Percentiles rank a stretch among this genome's conserved stretches.
Conservation (phyloP, 2,888 invertebrate genomes). For the Protula sp. region DNA sequence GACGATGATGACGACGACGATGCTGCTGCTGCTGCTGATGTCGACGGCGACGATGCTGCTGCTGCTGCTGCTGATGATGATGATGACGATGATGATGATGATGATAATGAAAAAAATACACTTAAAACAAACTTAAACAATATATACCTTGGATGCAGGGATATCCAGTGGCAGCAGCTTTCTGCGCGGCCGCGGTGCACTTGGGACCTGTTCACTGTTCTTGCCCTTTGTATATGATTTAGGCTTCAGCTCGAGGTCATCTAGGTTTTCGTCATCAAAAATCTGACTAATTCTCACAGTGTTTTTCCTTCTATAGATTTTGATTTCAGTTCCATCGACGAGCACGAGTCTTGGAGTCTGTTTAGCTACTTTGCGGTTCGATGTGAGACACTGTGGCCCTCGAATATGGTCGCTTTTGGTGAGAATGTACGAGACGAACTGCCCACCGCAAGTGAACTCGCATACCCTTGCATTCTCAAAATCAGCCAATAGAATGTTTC, state of each 20-base stretch:
- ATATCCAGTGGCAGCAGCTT: too few species aligned
- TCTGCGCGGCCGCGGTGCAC: too few species aligned
- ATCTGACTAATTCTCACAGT: too few species aligned
- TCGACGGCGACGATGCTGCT: background rate
- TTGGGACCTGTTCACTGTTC: too few species aligned
- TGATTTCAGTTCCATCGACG: constrained; percentile 16
- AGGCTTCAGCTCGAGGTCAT: too few species aligned
- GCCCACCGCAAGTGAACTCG: constrained; percentile 11
- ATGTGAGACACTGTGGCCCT: constrained; percentile 13
- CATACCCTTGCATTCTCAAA: constrained; percentile 15
- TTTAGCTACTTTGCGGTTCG: constrained; percentile 14
- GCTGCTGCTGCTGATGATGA: too few species aligned
- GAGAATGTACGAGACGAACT: constrained; percentile 9
- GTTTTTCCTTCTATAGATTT: constrained; percentile 9
- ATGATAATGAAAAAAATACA: background rate
- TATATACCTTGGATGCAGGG: too few species aligned
- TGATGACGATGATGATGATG: background rate
- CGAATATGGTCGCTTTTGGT: constrained; percentile 2
- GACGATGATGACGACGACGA: constrained; percentile 8
- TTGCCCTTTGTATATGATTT: too few species aligned
- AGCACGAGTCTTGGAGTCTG: constrained; percentile 17
- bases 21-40: too few species aligned
- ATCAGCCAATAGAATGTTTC: constrained; percentile 17
- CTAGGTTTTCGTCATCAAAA: too few species aligned
- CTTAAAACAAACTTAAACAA: too few species aligned